Evolutionary conservation across 2,797 vertebrate species (phyloP).

Genomic region (Neostethus bicornis): DNA sequence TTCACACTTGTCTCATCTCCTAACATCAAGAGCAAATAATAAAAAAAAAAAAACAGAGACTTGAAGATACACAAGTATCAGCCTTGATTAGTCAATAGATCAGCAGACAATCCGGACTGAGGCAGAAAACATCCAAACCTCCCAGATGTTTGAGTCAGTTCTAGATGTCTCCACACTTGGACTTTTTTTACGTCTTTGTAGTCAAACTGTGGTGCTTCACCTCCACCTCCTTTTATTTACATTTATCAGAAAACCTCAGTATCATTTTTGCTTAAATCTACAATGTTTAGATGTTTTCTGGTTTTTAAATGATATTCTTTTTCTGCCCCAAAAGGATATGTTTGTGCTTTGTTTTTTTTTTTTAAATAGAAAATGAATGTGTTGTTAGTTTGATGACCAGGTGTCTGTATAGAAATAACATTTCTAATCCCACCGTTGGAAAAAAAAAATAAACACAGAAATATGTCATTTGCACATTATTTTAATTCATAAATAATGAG

Average conservation of each 20-base stretch:
- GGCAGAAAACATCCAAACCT: slow-evolving; percentile 14
- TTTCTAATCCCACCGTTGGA: not conserved
- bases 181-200: not conserved
- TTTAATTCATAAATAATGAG: too few species aligned
- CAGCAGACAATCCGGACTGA: slow-evolving; percentile 22
- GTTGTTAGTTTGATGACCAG: slow-evolving; percentile 7
- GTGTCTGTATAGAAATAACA: slow-evolving; percentile 19
- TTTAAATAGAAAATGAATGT: not conserved
- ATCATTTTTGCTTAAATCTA: slow-evolving; percentile 5
- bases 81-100: slow-evolving; percentile 44
- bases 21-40: slow-evolving; percentile 54
- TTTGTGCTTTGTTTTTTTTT: not conserved
- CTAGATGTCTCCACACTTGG: not conserved
- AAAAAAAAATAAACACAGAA: not conserved
- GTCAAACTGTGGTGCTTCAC: slow-evolving; percentile 2
- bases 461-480: not conserved
- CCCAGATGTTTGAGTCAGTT: slow-evolving; percentile 14
- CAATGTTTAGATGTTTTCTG: not conserved
- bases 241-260: slow-evolving; percentile 6
- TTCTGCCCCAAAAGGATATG: not conserved
- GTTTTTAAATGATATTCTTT: not conserved
- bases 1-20: slow-evolving; percentile 58
- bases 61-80: slow-evolving; percentile 54
- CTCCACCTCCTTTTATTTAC: slow-evolving; percentile 2
- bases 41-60: slow-evolving; percentile 48